Conservation (phyloP, 1,140 invertebrate species). For the Papilio helenus region DNA sequence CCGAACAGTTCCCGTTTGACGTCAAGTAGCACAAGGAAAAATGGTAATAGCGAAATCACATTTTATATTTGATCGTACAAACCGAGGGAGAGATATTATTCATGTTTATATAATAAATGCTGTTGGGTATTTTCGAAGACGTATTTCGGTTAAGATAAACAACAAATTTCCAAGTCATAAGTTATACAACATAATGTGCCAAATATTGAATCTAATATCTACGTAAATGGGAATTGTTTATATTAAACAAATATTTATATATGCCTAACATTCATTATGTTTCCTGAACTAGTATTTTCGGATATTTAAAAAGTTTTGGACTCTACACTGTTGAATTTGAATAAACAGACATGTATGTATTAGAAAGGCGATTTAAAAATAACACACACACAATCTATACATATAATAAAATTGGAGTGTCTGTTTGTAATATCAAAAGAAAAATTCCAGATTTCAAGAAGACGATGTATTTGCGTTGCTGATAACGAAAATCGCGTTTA, state of each 20-base stretch:
- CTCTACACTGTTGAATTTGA: neutral
- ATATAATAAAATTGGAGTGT: too few species aligned
- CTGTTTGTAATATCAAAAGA: too few species aligned
- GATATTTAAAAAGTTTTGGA: neutral
- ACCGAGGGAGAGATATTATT: conserved; percentile 22
- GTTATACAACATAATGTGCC: neutral
- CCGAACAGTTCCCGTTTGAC: conserved; percentile 58
- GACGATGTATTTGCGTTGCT: too few species aligned
- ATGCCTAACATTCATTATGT: neutral
- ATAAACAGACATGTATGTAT: too few species aligned
- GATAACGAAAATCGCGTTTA: too few species aligned
- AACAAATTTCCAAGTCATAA: conserved; percentile 14
- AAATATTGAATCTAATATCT: conserved; percentile 18
- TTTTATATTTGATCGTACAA: conserved; percentile 16
- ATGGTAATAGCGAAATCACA: conserved; percentile 13
- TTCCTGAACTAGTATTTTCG: neutral
- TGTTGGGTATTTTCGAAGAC: conserved; percentile 6
- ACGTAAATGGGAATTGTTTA: neutral
- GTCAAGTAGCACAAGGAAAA: conserved; percentile 50
- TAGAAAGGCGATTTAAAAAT: too few species aligned
- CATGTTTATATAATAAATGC: conserved; percentile 30
- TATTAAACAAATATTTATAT: neutral
- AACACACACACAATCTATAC: too few species aligned
- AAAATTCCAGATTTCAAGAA: too few species aligned
- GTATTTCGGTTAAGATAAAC: conserved; percentile 6